Evolutionary conservation across 1,140 invertebrate genomes (phyloP).

Genomic region (Radopholus similis): DNA sequence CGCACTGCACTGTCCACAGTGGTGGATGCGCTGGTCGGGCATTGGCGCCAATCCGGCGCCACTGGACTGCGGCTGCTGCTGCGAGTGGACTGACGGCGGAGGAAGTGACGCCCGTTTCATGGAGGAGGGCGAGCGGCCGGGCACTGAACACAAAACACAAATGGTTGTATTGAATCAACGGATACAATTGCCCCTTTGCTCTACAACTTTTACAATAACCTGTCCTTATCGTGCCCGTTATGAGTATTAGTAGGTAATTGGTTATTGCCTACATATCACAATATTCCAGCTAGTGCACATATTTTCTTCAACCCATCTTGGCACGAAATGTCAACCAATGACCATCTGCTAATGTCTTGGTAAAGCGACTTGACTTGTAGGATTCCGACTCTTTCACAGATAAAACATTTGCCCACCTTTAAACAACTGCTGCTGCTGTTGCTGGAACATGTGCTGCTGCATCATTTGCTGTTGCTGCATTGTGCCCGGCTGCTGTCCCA

Average conservation of each 20-base stretch:
- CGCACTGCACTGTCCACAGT: neutral
- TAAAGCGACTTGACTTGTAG: too few relatives aligned
- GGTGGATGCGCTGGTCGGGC: constrained; percentile 15
- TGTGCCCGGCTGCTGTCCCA: too few relatives aligned
- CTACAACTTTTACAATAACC: too few relatives aligned
- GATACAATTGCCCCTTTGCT: too few relatives aligned
- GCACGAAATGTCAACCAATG: neutral
- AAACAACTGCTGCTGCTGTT: neutral
- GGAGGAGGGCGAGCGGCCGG: constrained; percentile 9
- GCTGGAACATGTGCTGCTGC: neutral
- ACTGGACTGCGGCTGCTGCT: neutral
- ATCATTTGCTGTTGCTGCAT: neutral
- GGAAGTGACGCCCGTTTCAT: constrained; percentile 8
- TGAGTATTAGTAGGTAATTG: too few relatives aligned
- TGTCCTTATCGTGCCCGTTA: too few relatives aligned
- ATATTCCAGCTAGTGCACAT: too few relatives aligned
- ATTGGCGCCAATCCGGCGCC: neutral
- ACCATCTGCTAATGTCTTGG: too few relatives aligned
- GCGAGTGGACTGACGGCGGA: neutral
- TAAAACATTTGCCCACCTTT: too few relatives aligned
- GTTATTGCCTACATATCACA: too few relatives aligned
- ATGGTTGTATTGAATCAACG: neutral
- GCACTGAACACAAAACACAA: neutral
- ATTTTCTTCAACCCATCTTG: too few relatives aligned
- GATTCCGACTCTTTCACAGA: too few relatives aligned